These are phyloP conservation scores for Drosophila incognita DNA, from an alignment of 2,888 invertebrate genomes.

Conservation along the genomic window DNA sequence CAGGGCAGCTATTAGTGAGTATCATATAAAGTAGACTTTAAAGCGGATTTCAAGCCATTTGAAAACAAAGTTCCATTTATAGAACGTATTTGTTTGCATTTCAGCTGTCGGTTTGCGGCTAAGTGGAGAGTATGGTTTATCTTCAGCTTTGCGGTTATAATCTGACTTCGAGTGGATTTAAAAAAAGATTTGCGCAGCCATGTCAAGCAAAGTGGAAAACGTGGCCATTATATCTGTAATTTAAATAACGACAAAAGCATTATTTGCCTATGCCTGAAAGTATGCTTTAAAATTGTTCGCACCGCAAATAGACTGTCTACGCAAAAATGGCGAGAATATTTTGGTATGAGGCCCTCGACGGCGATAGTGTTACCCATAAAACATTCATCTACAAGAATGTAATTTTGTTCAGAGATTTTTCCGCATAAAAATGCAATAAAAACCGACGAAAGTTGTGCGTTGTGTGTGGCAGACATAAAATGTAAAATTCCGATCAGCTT, in stretches of 20 bases:
- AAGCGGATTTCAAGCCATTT: conserved; percentile 25
- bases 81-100: neutral
- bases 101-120: neutral
- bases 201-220: neutral
- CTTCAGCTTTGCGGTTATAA: conserved; percentile 18
- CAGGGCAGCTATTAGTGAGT: conserved; percentile 20
- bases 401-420: conserved; percentile 32
- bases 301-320: conserved; percentile 42
- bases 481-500: conserved; percentile 38
- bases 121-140: conserved; percentile 28
- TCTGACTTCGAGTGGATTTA: conserved; percentile 11
- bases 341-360: neutral
- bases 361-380: neutral
- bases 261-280: conserved; percentile 48
- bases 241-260: conserved; percentile 47
- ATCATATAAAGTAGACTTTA: conserved; percentile 47
- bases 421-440: conserved; percentile 31
- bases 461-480: conserved; percentile 21
- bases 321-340: conserved; percentile 25
- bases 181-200: conserved; percentile 5
- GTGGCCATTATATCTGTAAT: conserved; percentile 52
- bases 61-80: conserved; percentile 40
- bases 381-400: conserved; percentile 4
- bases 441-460: conserved; percentile 8
- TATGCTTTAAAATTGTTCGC: conserved; percentile 45